Percentiles rank a stretch among this genome's conserved stretches.
phyloP scores from a whole-genome alignment of 2,888 invertebrate species.

The Philereme vetulata region DNA sequence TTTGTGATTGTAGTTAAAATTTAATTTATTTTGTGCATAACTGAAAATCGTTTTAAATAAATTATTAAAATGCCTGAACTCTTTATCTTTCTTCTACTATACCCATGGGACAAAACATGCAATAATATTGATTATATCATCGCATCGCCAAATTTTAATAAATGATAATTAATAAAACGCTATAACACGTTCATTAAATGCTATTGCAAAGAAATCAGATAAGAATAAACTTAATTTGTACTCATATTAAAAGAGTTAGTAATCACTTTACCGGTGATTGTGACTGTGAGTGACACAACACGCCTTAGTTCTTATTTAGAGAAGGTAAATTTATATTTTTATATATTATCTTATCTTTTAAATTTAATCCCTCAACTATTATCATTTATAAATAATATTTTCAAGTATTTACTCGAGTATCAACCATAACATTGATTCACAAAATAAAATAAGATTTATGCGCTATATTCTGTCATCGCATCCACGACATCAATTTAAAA shows the following conservation, averaged over 20 bases:
- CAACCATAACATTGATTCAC: too few relatives aligned
- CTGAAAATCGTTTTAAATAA: background rate
- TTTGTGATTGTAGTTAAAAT: constrained; percentile 43
- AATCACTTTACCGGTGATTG: background rate
- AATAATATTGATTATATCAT: too few relatives aligned
- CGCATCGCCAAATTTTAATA: background rate
- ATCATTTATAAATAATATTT: too few relatives aligned
- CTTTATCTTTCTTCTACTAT: too few relatives aligned
- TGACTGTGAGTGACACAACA: too few relatives aligned
- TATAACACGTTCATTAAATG: constrained; percentile 10
- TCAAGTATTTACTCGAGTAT: too few relatives aligned
- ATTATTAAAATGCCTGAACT: background rate
- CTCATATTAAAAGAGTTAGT: background rate
- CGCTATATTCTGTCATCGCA: too few relatives aligned
- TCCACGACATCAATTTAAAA: too few relatives aligned
- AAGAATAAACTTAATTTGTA: constrained; percentile 12
- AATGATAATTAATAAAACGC: constrained; percentile 4
- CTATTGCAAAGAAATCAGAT: constrained; percentile 16
- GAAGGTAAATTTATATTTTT: constrained; percentile 11
- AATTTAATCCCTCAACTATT: too few relatives aligned
- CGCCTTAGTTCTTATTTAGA: constrained; percentile 5
- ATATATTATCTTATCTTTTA: too few relatives aligned
- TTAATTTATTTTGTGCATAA: constrained; percentile 3
- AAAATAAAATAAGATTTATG: too few relatives aligned
- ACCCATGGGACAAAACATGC: too few relatives aligned